Base-by-base conservation (phyloP, 2,797 vertebrate genomes). In the Sebastes hopkinsi region DNA sequence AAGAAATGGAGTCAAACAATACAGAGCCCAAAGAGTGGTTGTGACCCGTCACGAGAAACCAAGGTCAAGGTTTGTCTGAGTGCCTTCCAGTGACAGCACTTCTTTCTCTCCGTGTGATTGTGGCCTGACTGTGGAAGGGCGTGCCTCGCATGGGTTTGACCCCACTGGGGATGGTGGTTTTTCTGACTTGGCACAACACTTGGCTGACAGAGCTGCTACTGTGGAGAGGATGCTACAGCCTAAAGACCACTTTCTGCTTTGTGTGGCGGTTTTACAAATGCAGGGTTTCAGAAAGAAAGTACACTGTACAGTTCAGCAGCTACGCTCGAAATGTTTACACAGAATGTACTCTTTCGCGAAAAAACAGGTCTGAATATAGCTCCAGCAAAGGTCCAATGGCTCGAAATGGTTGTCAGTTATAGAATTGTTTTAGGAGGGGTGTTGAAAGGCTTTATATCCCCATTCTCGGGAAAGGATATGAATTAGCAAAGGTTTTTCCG, bases 141-240 rank as follows among this genome's bases (percentile, higher is more conserved):
- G 94, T 94, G 94, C 76, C 93, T 88, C 89, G 54, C 86, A 77
- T 88, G 84, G 87, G 74, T 72, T 76, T 85, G 85, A 93, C 88
- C 91, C 86, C 82, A 82, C 85, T 77, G 75, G 79, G 82, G 75
- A 88, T 30, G 62, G 90, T 77, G 93, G 93, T 90, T 94, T 56
- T 92, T 92, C 75, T 87, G 87, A 92, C 91, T 93, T 92, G 91
- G 91, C 88, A 91, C 85, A 91, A 89, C 91, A 90, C 88, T 92
- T 87, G 91, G 86, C 91, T 85, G 91, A 85, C 80, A 92, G 89
- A 90, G 76, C 75, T 90, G 92, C 89, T 89, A 81, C 91, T 90
- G 92, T 88, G 88, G 89, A 87, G 90, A 78, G 77, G 77, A 79
- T 62, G 70, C 86, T 79, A 25, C 67, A 72, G 85, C 76, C 82